Percentiles rank a stretch among this genome's conserved stretches.
Conservation (phyloP, 1,140 invertebrate genomes). For the Drosophila erecta region DNA sequence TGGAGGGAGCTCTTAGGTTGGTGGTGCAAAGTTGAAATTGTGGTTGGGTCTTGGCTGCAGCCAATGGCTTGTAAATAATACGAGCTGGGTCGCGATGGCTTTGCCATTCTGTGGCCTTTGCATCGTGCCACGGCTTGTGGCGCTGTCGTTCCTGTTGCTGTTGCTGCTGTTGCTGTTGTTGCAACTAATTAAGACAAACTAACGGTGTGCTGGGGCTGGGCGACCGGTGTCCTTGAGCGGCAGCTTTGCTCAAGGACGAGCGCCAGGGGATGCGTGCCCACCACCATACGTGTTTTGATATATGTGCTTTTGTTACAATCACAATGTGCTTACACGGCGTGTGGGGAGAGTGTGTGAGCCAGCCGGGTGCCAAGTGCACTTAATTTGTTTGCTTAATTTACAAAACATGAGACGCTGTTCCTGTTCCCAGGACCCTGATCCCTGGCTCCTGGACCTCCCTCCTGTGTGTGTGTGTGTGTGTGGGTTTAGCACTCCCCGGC, state of each 20-base stretch:
- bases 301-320: conserved; percentile 78
- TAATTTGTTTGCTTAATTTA: conserved; percentile 84
- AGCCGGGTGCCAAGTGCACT: conserved; percentile 77
- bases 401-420: conserved; percentile 71
- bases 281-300: conserved; percentile 58
- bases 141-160: conserved; percentile 19
- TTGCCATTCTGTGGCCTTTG: conserved; percentile 49
- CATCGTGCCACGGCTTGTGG: conserved; percentile 31
- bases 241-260: conserved; percentile 57
- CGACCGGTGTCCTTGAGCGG: conserved; percentile 58
- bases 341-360: conserved; percentile 27
- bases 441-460: background rate
- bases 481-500: conserved; percentile 37
- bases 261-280: conserved; percentile 11
- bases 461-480: background rate
- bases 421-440: conserved; percentile 6
- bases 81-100: conserved; percentile 41
- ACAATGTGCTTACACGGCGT: conserved; percentile 78
- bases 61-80: conserved; percentile 81
- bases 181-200: conserved; percentile 81
- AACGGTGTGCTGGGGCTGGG: conserved; percentile 34
- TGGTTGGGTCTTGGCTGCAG: conserved; percentile 54
- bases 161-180: conserved; percentile 40
- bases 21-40: conserved; percentile 28
- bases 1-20: background rate